Evolutionary conservation across 2,888 invertebrate species (phyloP).

Genomic region (Nomada ruficornis): DNA sequence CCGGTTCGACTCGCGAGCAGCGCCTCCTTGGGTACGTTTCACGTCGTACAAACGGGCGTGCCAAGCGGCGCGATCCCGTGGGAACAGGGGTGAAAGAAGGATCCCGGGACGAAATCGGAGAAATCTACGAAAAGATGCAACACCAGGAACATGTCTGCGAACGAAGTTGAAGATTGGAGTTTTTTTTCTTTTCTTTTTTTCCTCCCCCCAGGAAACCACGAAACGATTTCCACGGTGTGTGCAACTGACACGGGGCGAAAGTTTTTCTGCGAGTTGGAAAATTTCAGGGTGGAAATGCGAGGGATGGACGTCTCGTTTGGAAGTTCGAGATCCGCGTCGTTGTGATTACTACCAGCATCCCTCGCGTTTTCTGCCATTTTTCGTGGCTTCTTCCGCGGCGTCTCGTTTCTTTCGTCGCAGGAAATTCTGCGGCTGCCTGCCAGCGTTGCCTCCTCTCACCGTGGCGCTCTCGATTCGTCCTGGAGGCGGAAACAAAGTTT

Average conservation of each 20-base stretch:
- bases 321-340: conserved; percentile 52
- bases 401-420: conserved; percentile 38
- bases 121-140: conserved; percentile 21
- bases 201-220: no score
- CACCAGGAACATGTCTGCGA: conserved; percentile 1
- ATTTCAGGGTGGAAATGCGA: conserved; percentile 56
- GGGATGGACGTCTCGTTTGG: conserved; percentile 52
- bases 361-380: conserved; percentile 32
- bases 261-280: conserved; percentile 65
- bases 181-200: background rate
- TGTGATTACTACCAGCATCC: conserved; percentile 62
- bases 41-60: conserved; percentile 22
- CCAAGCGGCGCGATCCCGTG: conserved; percentile 58
- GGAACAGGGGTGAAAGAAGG: conserved; percentile 49
- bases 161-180: conserved; percentile 12
- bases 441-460: background rate
- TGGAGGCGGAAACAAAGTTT: conserved; percentile 63
- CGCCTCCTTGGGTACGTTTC: conserved; percentile 37
- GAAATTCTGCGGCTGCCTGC: conserved; percentile 13
- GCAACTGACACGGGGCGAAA: conserved; percentile 58
- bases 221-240: conserved; percentile 18
- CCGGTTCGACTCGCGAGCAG: conserved; percentile 63
- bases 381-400: conserved; percentile 17
- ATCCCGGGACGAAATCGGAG: conserved; percentile 27
- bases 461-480: conserved; percentile 15